Percentiles rank a stretch among this genome's conserved stretches.
phyloP scores from a whole-genome alignment of 2,113 vertebrate genomes.

The Peromyscus californicus region DNA sequence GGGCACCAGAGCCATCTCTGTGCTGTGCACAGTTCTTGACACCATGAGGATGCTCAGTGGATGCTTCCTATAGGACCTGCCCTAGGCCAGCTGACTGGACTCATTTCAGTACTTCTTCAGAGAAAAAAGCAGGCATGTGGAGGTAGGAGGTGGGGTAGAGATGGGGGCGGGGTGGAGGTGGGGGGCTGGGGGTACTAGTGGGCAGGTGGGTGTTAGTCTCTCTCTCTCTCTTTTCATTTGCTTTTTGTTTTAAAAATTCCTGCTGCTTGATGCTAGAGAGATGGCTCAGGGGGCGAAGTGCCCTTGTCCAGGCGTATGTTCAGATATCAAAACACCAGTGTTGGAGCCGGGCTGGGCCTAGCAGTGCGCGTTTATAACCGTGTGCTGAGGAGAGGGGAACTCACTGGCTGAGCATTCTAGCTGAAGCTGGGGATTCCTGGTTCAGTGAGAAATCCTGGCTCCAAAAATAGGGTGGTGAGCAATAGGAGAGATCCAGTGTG shows the following conservation, averaged over 20 bases:
- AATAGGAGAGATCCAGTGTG: not conserved
- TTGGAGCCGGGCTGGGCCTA: not conserved
- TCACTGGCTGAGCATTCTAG: not conserved
- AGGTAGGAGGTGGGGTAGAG: too few species aligned
- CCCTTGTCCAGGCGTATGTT: not conserved
- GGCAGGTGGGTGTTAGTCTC: not conserved
- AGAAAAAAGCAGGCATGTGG: conserved; percentile 47
- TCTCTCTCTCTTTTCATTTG: conserved; percentile 12
- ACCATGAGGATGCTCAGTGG: not conserved
- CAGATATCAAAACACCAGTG: not conserved
- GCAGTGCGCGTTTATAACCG: not conserved
- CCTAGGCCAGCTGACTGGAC: not conserved
- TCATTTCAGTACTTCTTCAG: not conserved
- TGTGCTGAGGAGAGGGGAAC: not conserved
- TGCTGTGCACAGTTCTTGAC: not conserved
- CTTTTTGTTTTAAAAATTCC: conserved; percentile 36
- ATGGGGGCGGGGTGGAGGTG: not conserved
- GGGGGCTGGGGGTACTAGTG: not conserved
- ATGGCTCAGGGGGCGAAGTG: not conserved
- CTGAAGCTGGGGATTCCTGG: not conserved
- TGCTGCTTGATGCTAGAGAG: not conserved
- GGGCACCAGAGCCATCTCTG: not conserved
- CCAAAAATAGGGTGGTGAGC: not conserved
- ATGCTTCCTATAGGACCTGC: not conserved
- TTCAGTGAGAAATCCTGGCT: not conserved